Conservation (phyloP, 1,140 invertebrate species). For the Drosophila ananassae region DNA sequence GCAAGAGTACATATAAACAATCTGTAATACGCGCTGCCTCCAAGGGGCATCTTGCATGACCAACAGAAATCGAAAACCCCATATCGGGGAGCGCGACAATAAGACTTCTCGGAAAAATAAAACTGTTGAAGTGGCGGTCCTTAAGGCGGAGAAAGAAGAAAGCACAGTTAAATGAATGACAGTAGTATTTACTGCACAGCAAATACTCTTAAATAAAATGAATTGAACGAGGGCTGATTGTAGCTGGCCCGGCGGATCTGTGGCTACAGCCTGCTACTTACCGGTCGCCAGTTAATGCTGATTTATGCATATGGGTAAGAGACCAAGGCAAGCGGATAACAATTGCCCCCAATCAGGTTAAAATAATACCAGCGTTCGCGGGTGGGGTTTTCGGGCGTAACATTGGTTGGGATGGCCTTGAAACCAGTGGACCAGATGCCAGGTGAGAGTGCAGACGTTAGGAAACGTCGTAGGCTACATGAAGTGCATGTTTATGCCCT, state of each 20-base stretch:
- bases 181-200: constrained; percentile 69
- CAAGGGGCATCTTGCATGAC: constrained; percentile 41
- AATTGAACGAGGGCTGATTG: constrained; percentile 42
- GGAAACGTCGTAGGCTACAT: constrained; percentile 43
- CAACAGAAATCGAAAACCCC: constrained; percentile 37
- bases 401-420: constrained; percentile 42
- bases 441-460: constrained; percentile 14
- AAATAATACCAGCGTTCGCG: constrained; percentile 44
- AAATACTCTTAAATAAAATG: constrained; percentile 63
- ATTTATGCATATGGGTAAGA: constrained; percentile 62
- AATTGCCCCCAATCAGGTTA: constrained; percentile 57
- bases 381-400: constrained; percentile 2
- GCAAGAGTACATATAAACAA: background rate
- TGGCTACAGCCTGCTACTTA: constrained; percentile 3
- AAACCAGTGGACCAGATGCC: constrained; percentile 4
- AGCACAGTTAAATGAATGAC: constrained; percentile 57
- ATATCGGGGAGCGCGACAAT: constrained; percentile 4
- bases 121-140: constrained; percentile 28
- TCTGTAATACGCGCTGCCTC: too few species aligned
- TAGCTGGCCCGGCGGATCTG: background rate
- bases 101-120: constrained; percentile 65
- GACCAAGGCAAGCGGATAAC: constrained; percentile 15
- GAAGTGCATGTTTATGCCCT: constrained; percentile 56
- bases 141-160: constrained; percentile 64
- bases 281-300: constrained; percentile 48